Evolutionary conservation across 2,888 invertebrate species (phyloP), one percentile per base, ranked within the genome.

Genomic region (Isotomurus palustris): DNA sequence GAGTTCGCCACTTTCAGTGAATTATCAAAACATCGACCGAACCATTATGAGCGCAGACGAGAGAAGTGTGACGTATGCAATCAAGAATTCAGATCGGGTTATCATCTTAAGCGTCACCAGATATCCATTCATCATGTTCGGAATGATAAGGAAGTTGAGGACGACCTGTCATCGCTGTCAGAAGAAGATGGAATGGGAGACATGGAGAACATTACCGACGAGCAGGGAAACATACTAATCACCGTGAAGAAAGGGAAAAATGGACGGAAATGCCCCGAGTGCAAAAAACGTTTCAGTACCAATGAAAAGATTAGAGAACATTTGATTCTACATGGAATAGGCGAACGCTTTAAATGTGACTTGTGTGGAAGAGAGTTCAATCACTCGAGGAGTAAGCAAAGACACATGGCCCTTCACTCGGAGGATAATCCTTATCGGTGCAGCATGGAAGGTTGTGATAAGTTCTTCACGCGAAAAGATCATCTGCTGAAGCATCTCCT

Each of bases 241-340:
- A 17, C 43, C 4, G 21, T 24, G 3, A 43, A 43, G 28, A 27
- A 47, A n/a, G 10, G 27, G 14, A 25, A 25, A 24, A 49, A 49
- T 35, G 35, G 8, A 3, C 22, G 19, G 17, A 49, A 29, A 12
- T 49, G 48, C 32, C 17, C 28, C 14, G 48, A 49, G 22, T 49
- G 48, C 35, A 35, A 32, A 8, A 49, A 49, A 19, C 29, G 19
- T 8, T 49, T 21, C 22, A 3, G 6, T 12, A 49, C 21, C 6
- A 3, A 21, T 3, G 48, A 49, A 3, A 17, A 17, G 17, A 21
- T 49, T 21, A 35, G 8, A 14, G 48, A 49, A 22, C 48, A 49
- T 32, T 35, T 49, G 17, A 49, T 49, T 19, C 19, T 21, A 17
- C 48, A 49, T 32, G 48, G 48, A 12, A 49, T 49, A 21, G 48